Percentiles rank a stretch among this genome's conserved stretches.
These are phyloP conservation scores for Mesochorus sp. DNA, from an alignment of 2,888 invertebrate species.

Conservation along the genomic window DNA sequence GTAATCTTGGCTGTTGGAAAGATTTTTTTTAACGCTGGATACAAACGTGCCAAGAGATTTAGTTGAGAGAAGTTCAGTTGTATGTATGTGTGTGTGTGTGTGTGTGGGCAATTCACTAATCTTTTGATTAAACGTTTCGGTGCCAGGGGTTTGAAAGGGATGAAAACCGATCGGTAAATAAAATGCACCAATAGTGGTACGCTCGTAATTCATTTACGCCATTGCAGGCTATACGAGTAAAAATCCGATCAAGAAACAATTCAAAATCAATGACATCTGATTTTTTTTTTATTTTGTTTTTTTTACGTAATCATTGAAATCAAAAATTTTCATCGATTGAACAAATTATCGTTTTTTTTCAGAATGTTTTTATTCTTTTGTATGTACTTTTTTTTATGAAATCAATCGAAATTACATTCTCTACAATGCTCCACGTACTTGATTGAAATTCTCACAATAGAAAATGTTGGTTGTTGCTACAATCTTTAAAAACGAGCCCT, in stretches of 20 bases:
- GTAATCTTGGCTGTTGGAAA: conserved; percentile 23
- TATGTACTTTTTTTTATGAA: no score
- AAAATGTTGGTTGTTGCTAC: no score
- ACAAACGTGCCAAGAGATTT: conserved; percentile 40
- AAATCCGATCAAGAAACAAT: not conserved
- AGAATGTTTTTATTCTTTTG: no score
- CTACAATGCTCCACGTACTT: not conserved
- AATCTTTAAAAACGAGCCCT: no score
- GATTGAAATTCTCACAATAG: no score
- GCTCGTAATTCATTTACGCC: conserved; percentile 5
- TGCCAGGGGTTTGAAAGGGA: not conserved
- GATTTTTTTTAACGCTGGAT: conserved; percentile 28
- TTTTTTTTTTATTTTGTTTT: not conserved
- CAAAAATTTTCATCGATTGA: not conserved
- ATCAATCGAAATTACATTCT: no score
- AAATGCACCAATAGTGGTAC: not conserved
- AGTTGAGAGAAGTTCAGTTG: not conserved
- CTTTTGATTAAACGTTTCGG: not conserved
- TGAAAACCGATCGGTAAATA: not conserved
- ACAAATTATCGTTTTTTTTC: not conserved
- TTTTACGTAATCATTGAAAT: not conserved
- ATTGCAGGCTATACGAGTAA: not conserved
- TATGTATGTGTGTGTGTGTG: not conserved
- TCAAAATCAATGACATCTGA: not conserved
- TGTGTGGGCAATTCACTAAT: not conserved